Evolutionary conservation across 2,113 vertebrate genomes (phyloP).

Genomic region (Eclectus roratus): DNA sequence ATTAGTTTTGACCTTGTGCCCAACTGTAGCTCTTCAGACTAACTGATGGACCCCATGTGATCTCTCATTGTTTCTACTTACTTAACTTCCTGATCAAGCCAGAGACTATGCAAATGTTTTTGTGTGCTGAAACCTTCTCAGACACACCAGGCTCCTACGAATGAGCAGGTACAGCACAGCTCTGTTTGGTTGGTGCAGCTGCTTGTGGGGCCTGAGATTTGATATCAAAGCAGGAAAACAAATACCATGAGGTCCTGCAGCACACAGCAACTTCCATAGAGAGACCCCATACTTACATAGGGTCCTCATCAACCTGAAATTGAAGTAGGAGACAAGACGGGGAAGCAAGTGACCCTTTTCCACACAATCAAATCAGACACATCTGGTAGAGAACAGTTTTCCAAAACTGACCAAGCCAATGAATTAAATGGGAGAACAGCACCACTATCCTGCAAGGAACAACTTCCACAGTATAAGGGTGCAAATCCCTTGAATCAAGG

Average conservation of each 20-base stretch:
- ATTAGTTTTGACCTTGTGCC: background rate
- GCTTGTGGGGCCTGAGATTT: background rate
- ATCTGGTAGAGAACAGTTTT: accelerated
- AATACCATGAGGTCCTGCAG: background rate
- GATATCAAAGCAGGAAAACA: background rate
- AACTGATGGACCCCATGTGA: accelerated
- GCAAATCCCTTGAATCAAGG: background rate
- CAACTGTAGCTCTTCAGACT: background rate
- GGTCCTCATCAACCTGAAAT: background rate
- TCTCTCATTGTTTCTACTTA: background rate
- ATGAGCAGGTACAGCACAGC: background rate
- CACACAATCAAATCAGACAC: background rate
- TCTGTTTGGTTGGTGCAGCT: background rate
- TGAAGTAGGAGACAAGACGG: background rate
- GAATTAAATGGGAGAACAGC: background rate
- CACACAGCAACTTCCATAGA: background rate
- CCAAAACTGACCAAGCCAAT: background rate
- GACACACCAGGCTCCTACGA: background rate
- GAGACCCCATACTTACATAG: background rate
- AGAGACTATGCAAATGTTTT: background rate
- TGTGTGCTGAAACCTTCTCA: background rate
- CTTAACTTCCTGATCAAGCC: background rate
- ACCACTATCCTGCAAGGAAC: background rate
- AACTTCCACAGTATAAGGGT: background rate
- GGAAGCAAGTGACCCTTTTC: background rate